Conservation (phyloP, 2,888 invertebrate genomes). For the Drosophila stalkeri region DNA sequence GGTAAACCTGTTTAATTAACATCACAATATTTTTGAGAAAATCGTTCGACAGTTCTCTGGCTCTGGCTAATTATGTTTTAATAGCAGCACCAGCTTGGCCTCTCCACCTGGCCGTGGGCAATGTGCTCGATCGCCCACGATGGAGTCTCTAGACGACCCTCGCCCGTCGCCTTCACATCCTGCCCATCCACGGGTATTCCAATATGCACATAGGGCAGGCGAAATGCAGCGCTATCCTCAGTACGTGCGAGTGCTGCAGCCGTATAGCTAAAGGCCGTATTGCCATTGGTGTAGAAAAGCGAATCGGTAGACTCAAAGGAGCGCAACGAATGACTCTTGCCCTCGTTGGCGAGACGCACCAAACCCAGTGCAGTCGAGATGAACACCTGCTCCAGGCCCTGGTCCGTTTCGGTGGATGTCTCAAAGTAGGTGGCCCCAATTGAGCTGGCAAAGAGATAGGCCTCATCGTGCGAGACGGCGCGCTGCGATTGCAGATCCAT, state of each 20-base stretch:
- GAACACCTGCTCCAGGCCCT: conserved; percentile 92
- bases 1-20: conserved; percentile 60
- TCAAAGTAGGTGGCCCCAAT: conserved; percentile 95
- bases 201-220: conserved; percentile 83
- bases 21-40: conserved; percentile 61
- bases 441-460: conserved; percentile 90
- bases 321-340: conserved; percentile 86
- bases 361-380: conserved; percentile 88
- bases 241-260: conserved; percentile 63
- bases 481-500: conserved; percentile 89
- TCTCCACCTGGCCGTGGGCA: conserved; percentile 89
- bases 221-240: conserved; percentile 71
- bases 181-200: conserved; percentile 86
- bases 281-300: conserved; percentile 80
- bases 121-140: conserved; percentile 89
- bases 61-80: conserved; percentile 41
- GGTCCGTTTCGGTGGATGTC: conserved; percentile 92
- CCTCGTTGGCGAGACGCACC: conserved; percentile 86
- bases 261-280: conserved; percentile 77
- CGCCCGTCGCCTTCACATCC: conserved; percentile 88
- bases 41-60: conserved; percentile 4
- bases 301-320: conserved; percentile 88
- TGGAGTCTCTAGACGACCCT: conserved; percentile 88
- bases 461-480: conserved; percentile 89
- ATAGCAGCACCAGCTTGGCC: conserved; percentile 88